Evolutionary conservation across 2,113 vertebrate species (phyloP).

Genomic region (Irena cyanogastra): DNA sequence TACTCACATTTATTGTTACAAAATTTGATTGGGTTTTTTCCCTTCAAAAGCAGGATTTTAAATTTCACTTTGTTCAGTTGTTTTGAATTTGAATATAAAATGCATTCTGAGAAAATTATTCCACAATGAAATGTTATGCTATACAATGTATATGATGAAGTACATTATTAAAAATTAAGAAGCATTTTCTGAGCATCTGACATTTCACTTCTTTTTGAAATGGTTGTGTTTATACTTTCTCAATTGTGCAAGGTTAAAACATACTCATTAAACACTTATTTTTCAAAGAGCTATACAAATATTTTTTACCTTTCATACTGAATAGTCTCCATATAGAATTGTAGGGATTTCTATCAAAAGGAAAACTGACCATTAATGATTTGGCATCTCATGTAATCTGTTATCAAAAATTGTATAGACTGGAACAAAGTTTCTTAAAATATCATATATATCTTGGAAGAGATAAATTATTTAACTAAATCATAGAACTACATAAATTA

Average conservation of each 20-base stretch:
- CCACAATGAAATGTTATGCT: background rate
- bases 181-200: background rate
- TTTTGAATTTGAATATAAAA: background rate
- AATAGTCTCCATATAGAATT: background rate
- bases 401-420: background rate
- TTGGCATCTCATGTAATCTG: background rate
- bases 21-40: background rate
- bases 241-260: background rate
- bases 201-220: background rate
- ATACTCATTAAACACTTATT: background rate
- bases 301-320: background rate
- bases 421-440: background rate
- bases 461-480: background rate
- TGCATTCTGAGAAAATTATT: background rate
- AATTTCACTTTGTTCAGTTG: background rate
- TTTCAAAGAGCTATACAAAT: background rate
- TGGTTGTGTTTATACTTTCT: background rate
- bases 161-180: background rate
- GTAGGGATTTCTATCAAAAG: background rate
- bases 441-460: background rate
- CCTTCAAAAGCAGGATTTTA: background rate
- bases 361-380: background rate
- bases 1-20: background rate
- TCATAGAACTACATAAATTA: background rate
- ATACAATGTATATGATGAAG: background rate